phyloP scores from a whole-genome alignment of 2,113 vertebrate genomes.

The Equus quagga region DNA sequence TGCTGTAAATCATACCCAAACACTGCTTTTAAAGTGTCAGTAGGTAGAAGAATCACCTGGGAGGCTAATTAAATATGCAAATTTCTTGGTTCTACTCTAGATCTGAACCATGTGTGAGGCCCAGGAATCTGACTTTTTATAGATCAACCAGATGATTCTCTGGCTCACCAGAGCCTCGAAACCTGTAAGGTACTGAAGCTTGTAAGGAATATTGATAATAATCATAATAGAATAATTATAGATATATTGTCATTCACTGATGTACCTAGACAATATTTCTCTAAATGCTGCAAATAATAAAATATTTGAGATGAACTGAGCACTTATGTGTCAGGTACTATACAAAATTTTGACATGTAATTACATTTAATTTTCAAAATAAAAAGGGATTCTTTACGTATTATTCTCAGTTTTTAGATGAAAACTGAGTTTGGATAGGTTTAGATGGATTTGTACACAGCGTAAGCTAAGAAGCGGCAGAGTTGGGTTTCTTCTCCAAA shows the following conservation, averaged over 20 bases:
- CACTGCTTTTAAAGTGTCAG: neutral
- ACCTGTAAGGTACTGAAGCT: neutral
- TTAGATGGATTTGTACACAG: neutral
- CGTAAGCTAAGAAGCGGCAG: neutral
- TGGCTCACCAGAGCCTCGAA: neutral
- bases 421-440: neutral
- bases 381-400: neutral
- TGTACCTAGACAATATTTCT: neutral
- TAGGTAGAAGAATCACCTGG: neutral
- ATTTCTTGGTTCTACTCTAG: neutral
- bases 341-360: neutral
- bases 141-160: neutral
- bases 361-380: slow-evolving; percentile 22
- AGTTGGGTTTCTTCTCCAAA: neutral
- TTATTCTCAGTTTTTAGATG: neutral
- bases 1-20: neutral
- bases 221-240: neutral
- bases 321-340: neutral
- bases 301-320: neutral
- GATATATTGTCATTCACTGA: neutral
- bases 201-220: neutral
- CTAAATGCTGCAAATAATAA: neutral
- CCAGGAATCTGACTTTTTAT: neutral
- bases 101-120: neutral
- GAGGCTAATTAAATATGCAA: neutral